Percentiles rank a stretch among this genome's conserved stretches.
phyloP scores from a whole-genome alignment of 2,797 vertebrate species.

The Caiman crocodilus region DNA sequence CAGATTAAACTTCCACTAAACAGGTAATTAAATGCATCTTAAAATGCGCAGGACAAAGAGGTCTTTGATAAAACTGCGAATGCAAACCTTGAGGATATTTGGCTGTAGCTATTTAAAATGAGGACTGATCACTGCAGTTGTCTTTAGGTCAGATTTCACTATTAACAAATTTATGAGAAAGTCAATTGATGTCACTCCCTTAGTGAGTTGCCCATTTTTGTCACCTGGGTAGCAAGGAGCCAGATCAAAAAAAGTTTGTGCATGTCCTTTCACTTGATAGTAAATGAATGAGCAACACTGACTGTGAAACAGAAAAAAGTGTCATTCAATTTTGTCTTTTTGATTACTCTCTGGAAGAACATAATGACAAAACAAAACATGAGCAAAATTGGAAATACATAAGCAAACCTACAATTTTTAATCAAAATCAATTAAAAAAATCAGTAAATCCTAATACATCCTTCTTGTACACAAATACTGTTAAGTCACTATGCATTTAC shows the following conservation, averaged over 20 bases:
- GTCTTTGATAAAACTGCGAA: fast-evolving
- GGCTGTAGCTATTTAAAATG: neutral
- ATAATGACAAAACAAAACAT: neutral
- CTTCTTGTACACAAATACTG: conserved; percentile 20
- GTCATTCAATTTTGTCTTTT: neutral
- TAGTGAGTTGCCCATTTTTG: no score
- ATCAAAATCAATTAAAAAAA: conserved; percentile 38
- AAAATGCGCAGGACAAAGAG: neutral
- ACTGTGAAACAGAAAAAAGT: neutral
- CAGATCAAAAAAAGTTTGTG: fast-evolving
- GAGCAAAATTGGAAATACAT: conserved; percentile 1
- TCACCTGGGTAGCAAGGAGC: no score
- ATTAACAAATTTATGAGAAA: neutral
- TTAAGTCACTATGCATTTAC: neutral
- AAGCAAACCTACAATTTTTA: conserved; percentile 28
- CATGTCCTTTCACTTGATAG: neutral
- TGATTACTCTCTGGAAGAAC: neutral
- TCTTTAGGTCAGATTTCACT: neutral
- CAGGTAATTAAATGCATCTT: neutral
- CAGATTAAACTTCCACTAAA: neutral
- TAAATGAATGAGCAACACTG: neutral
- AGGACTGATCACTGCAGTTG: neutral
- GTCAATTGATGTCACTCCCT: no score
- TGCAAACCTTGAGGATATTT: neutral
- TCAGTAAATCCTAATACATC: conserved; percentile 34